Percentiles rank a stretch among this genome's conserved stretches.
Evolutionary conservation across 30 jellyfish, hydroid and myxozoan genomes (phyloP).

Genomic region (Pseudorhiza aurosa): DNA sequence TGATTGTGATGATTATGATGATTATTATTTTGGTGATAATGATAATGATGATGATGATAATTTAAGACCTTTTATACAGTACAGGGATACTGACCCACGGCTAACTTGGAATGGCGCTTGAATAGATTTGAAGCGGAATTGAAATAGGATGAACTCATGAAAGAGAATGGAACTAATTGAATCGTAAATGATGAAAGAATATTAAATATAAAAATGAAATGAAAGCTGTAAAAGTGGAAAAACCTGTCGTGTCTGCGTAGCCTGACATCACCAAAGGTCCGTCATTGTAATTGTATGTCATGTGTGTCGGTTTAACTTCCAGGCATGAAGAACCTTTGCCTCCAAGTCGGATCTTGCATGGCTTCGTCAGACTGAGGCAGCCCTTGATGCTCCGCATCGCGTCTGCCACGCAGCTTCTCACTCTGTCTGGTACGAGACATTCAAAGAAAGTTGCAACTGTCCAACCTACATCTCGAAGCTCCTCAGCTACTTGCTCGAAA

Average conservation of each 20-base stretch:
- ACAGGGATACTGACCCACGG: no score
- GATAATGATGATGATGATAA: no score
- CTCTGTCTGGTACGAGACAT: conserved; percentile 19
- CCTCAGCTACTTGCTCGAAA: conserved; percentile 37
- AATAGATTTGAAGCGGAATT: no score
- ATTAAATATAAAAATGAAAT: no score
- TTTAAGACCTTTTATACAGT: no score
- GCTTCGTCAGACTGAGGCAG: conserved; percentile 5
- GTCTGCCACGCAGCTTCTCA: conserved; percentile 14
- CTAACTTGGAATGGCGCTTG: no score
- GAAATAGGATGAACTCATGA: no score
- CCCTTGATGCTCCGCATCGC: background rate
- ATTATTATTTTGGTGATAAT: no score
- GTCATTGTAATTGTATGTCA: background rate
- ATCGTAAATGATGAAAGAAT: no score
- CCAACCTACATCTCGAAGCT: background rate
- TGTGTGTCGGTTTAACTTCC: background rate
- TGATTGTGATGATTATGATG: no score
- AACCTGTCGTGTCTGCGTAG: background rate
- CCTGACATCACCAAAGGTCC: conserved; percentile 30
- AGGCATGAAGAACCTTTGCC: conserved; percentile 39
- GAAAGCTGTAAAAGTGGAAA: no score
- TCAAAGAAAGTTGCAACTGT: background rate
- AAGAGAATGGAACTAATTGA: no score
- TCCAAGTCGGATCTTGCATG: conserved; percentile 28